Conservation (phyloP, 2,797 vertebrate genomes). For the Rhinatrema bivittatum region DNA sequence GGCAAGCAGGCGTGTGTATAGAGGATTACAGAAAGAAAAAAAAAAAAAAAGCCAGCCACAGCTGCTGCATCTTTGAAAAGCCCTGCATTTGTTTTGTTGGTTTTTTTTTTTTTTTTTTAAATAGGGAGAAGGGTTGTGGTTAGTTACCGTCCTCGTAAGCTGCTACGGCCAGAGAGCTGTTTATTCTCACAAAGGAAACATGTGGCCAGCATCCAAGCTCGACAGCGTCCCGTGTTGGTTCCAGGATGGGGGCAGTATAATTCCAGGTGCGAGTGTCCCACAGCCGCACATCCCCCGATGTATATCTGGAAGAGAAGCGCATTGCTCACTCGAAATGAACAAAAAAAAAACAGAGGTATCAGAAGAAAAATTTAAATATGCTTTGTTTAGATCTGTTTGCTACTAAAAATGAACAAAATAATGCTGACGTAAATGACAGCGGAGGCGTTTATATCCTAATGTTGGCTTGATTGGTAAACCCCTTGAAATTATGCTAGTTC, state of each 20-base stretch:
- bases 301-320: constrained; percentile 69
- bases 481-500: too few species aligned
- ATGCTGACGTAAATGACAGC: too few species aligned
- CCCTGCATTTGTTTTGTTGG: too few species aligned
- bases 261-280: constrained; percentile 93
- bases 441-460: too few species aligned
- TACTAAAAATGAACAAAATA: too few species aligned
- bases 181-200: constrained; percentile 79
- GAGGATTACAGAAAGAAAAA: constrained; percentile 40
- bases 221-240: constrained; percentile 44
- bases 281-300: constrained; percentile 84
- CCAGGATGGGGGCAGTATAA: constrained; percentile 70
- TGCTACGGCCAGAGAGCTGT: constrained; percentile 74
- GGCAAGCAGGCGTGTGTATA: constrained; percentile 30
- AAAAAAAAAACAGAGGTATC: too few species aligned
- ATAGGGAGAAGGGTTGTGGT: constrained; percentile 38
- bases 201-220: constrained; percentile 61
- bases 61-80: constrained; percentile 56
- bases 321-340: constrained; percentile 10
- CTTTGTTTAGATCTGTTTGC: too few species aligned
- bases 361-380: too few species aligned
- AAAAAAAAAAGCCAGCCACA: constrained; percentile 50
- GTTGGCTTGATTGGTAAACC: too few species aligned
- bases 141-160: constrained; percentile 84
- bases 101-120: constrained; percentile 22